Conservation (phyloP, 2,113 vertebrate genomes). For the Neolamprologus ventralis region DNA sequence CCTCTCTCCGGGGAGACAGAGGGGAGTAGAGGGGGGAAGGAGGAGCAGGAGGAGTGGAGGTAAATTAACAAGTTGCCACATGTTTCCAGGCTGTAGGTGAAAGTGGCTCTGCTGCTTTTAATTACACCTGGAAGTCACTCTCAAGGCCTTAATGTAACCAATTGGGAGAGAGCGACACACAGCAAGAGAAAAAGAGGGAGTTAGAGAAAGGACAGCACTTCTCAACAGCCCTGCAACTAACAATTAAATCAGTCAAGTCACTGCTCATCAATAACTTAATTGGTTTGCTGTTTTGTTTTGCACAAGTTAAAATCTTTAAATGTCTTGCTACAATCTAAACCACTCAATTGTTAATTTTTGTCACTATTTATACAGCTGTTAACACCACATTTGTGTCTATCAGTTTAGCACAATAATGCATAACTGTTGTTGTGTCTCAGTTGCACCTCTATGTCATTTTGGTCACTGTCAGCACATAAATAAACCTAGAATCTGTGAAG, state of each 20-base stretch:
- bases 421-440: not conserved
- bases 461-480: not conserved
- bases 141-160: not conserved
- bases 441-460: not conserved
- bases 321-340: not conserved
- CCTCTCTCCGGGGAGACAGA: slow-evolving; percentile 5
- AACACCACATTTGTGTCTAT: not conserved
- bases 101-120: slow-evolving; percentile 37
- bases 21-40: not conserved
- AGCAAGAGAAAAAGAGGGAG: not conserved
- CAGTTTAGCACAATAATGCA: not conserved
- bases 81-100: slow-evolving; percentile 50
- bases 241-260: not conserved
- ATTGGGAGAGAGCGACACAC: not conserved
- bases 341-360: not conserved
- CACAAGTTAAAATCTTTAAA: not conserved
- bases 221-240: not conserved
- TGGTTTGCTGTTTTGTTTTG: not conserved
- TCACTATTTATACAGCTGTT: not conserved
- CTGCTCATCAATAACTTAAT: not conserved
- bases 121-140: slow-evolving; percentile 41
- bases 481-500: not conserved
- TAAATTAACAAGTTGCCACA: slow-evolving; percentile 64
- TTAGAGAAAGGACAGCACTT: not conserved
- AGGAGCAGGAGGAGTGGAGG: not conserved